Conservation (phyloP, 2,888 invertebrate species). For the Anodontia alba region DNA sequence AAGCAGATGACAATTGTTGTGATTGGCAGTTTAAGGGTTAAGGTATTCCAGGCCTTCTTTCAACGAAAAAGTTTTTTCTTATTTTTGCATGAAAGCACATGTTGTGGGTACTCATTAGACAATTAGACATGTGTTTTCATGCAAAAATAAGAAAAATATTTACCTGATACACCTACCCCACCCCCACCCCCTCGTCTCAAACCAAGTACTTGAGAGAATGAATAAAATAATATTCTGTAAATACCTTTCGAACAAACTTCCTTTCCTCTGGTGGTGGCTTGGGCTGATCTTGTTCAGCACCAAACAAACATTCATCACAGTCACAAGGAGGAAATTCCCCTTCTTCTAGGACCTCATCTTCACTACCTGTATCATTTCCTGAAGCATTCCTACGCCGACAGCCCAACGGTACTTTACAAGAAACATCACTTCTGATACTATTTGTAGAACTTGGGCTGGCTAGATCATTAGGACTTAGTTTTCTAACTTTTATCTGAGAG, state of each 20-base stretch:
- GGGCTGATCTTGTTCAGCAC: not conserved
- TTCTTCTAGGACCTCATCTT: not conserved
- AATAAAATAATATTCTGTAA: too few species aligned
- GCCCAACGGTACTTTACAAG: not conserved
- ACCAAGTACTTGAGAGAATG: too few species aligned
- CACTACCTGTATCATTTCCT: conserved; percentile 15
- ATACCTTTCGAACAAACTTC: not conserved
- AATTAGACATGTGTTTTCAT: too few species aligned
- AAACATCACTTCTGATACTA: not conserved
- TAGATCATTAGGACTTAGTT: not conserved
- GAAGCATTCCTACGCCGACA: conserved; percentile 2
- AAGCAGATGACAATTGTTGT: too few species aligned
- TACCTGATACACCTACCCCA: too few species aligned
- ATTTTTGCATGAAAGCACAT: too few species aligned
- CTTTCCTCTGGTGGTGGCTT: conserved; percentile 18
- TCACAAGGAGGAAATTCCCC: conserved; percentile 24
- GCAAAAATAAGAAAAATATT: too few species aligned
- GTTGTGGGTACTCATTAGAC: too few species aligned
- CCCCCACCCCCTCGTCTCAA: too few species aligned
- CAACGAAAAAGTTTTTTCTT: too few species aligned
- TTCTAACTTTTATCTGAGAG: not conserved
- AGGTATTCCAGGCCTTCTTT: too few species aligned
- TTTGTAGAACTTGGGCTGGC: not conserved
- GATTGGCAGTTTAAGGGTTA: too few species aligned
- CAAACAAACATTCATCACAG: conserved; percentile 42